These are phyloP conservation scores for Ceyx erithaca DNA, from an alignment of 2,797 vertebrate genomes.

Conservation along the genomic window DNA sequence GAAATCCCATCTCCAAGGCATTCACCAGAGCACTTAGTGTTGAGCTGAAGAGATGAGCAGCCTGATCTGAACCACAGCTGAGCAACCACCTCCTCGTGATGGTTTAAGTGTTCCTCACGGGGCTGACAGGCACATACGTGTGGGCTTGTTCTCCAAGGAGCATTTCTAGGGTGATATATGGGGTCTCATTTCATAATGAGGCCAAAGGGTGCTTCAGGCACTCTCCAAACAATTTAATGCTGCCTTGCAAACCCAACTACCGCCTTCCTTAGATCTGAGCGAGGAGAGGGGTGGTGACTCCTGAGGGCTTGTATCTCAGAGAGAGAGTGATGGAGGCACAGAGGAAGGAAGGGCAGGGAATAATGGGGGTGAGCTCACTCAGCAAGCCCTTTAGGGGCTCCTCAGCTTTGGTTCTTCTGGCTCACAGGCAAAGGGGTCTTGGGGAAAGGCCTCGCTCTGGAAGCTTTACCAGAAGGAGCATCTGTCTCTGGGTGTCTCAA, in stretches of 20 bases:
- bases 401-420: background rate
- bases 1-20: background rate
- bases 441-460: background rate
- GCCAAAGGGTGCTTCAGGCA: background rate
- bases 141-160: background rate
- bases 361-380: background rate
- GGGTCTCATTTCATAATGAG: background rate
- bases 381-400: background rate
- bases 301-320: background rate
- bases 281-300: background rate
- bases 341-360: background rate
- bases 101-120: background rate
- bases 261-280: background rate
- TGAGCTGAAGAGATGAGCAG: background rate
- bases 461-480: background rate
- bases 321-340: accelerated
- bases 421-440: background rate
- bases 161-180: background rate
- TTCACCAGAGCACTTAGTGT: background rate
- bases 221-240: background rate
- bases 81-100: background rate
- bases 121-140: background rate
- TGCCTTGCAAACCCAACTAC: background rate
- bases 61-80: background rate
- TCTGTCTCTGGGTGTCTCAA: background rate